phyloP scores from a whole-genome alignment of 2,888 invertebrate genomes.

The Nipponacmea schrenckii region DNA sequence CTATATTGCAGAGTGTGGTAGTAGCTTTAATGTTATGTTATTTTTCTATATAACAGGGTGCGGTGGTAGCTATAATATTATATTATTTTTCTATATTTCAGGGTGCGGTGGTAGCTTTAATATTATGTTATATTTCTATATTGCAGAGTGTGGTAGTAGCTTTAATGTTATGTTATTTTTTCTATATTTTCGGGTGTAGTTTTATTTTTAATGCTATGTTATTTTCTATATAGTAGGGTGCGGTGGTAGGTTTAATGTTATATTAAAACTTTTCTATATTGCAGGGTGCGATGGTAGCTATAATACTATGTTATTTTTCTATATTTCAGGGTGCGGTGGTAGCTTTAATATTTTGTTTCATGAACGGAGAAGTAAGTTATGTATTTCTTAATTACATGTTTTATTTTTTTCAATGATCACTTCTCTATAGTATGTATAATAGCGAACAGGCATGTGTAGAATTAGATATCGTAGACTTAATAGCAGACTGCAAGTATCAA shows the following conservation, averaged over 20 bases:
- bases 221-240: conserved; percentile 44
- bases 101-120: conserved; percentile 52
- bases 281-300: not conserved
- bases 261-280: conserved; percentile 46
- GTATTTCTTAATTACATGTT: too few species aligned
- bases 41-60: conserved; percentile 18
- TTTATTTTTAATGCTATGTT: conserved; percentile 15
- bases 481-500: too few species aligned
- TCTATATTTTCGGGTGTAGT: conserved; percentile 19
- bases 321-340: conserved; percentile 50
- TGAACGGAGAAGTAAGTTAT: conserved; percentile 52
- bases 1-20: too few species aligned
- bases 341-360: conserved; percentile 52
- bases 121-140: conserved; percentile 52
- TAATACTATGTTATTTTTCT: conserved; percentile 11
- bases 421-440: too few species aligned
- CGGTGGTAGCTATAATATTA: conserved; percentile 17
- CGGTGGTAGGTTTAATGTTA: conserved; percentile 50
- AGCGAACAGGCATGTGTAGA: too few species aligned
- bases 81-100: conserved; percentile 32
- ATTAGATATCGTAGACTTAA: too few species aligned
- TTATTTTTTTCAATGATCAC: too few species aligned
- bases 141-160: too few species aligned
- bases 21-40: not conserved
- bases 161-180: not conserved